A percentile compares a stretch with the other conserved stretches of the same genome.
phyloP scores from a whole-genome alignment of 2,888 invertebrate genomes.

The Tetragonisca angustula region DNA sequence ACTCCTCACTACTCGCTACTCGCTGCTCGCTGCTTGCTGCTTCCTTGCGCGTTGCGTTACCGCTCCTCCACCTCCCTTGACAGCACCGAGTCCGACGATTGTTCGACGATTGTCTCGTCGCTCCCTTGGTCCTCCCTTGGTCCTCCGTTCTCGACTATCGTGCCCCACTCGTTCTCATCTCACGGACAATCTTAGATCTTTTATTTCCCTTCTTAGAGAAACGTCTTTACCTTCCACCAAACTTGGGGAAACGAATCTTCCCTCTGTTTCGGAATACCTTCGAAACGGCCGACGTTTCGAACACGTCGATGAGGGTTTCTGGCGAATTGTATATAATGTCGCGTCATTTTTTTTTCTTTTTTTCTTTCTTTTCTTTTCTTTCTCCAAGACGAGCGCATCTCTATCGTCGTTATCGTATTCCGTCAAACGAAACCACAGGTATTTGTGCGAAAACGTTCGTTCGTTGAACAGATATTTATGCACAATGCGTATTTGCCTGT shows the following conservation, averaged over 20 bases:
- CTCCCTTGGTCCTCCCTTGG: background rate
- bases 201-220: slow-evolving; percentile 3
- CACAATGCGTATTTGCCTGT: background rate
- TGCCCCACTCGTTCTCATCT: background rate
- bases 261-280: background rate
- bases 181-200: slow-evolving; percentile 28
- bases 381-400: background rate
- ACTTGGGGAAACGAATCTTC: background rate
- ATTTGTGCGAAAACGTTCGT: too few relatives aligned
- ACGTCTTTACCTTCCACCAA: background rate
- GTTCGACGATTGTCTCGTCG: background rate
- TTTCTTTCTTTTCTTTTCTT: too few relatives aligned
- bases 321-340: background rate
- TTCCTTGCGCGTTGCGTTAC: background rate
- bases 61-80: background rate
- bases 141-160: background rate
- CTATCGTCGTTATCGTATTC: too few relatives aligned
- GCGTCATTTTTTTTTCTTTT: background rate
- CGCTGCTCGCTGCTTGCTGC: slow-evolving; percentile 10
- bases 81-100: slow-evolving; percentile 7
- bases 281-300: background rate
- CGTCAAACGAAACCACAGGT: too few relatives aligned
- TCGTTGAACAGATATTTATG: too few relatives aligned
- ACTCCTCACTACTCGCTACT: slow-evolving; percentile 9
- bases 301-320: background rate